phyloP scores from a whole-genome alignment of 1,140 invertebrate species.

The Nomia melanderi region DNA sequence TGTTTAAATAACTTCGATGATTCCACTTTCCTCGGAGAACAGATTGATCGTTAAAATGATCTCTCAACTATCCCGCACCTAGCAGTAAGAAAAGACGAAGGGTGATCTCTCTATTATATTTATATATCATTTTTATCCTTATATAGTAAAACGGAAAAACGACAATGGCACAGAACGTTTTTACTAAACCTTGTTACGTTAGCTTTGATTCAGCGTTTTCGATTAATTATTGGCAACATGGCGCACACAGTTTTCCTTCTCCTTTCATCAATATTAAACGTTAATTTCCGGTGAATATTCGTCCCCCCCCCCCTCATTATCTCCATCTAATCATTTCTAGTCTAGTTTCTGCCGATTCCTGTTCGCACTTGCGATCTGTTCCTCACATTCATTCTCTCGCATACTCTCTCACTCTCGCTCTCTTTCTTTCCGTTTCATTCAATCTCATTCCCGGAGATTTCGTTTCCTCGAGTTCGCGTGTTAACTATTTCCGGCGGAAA shows the following conservation, averaged over 20 bases:
- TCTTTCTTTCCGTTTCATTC: constrained; percentile 6
- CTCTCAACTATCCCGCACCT: constrained; percentile 27
- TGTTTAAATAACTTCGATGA: constrained; percentile 35
- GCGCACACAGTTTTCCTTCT: constrained; percentile 50
- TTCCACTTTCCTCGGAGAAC: constrained; percentile 32
- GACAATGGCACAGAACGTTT: constrained; percentile 67
- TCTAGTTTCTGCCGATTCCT: constrained; percentile 50
- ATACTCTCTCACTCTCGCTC: background rate
- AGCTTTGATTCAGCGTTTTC: constrained; percentile 68
- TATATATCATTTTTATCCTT: constrained; percentile 56
- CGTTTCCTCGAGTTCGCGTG: constrained; percentile 27
- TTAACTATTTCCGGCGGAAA: constrained; percentile 37
- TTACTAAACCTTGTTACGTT: constrained; percentile 63
- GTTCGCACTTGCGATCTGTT: constrained; percentile 43
- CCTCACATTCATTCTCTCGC: constrained; percentile 35
- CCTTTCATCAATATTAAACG: constrained; percentile 49
- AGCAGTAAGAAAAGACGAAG: constrained; percentile 58
- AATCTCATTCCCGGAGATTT: constrained; percentile 20
- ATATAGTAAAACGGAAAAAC: constrained; percentile 62
- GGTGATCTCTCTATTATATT: constrained; percentile 40
- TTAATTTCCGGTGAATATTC: constrained; percentile 51
- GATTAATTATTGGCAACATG: constrained; percentile 68
- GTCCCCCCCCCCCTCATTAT: no score
- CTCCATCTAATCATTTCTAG: constrained; percentile 49
- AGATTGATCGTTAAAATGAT: constrained; percentile 30